Conservation (phyloP, 2,113 vertebrate species). For the Hystrix cristata region DNA sequence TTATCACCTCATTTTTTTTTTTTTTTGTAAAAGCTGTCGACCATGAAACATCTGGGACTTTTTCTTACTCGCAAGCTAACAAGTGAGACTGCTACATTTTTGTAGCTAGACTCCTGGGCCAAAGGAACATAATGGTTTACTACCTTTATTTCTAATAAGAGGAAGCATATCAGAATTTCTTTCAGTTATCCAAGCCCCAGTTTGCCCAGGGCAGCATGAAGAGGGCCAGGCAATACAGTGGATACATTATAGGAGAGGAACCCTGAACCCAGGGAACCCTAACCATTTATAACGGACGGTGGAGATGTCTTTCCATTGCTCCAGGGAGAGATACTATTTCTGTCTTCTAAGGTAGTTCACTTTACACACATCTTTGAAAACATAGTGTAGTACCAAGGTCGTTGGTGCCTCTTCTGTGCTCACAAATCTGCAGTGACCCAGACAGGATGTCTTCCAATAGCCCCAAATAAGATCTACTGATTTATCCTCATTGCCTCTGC, state of each 20-base stretch:
- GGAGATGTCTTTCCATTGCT: not conserved
- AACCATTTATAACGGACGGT: not conserved
- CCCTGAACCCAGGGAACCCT: not conserved
- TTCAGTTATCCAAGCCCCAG: not conserved
- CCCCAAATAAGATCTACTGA: not conserved
- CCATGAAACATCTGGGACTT: not conserved
- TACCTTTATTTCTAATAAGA: not conserved
- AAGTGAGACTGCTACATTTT: not conserved
- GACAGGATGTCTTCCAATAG: not conserved
- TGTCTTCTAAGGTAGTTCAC: not conserved
- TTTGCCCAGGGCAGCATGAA: not conserved
- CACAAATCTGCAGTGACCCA: not conserved
- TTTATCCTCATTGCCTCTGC: not conserved
- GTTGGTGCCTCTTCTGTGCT: not conserved
- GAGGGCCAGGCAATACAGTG: not conserved
- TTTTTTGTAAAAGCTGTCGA: not conserved
- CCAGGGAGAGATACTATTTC: not conserved
- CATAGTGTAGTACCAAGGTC: not conserved
- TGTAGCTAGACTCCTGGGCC: not conserved
- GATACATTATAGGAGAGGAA: not conserved
- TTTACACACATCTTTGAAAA: not conserved
- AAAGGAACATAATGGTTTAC: not conserved
- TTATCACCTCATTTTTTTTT: not conserved
- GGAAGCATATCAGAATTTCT: not conserved
- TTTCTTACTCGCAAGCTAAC: not conserved